These are phyloP conservation scores for Luehdorfia chinensis DNA, from an alignment of 1,140 invertebrate genomes.

Conservation along the genomic window DNA sequence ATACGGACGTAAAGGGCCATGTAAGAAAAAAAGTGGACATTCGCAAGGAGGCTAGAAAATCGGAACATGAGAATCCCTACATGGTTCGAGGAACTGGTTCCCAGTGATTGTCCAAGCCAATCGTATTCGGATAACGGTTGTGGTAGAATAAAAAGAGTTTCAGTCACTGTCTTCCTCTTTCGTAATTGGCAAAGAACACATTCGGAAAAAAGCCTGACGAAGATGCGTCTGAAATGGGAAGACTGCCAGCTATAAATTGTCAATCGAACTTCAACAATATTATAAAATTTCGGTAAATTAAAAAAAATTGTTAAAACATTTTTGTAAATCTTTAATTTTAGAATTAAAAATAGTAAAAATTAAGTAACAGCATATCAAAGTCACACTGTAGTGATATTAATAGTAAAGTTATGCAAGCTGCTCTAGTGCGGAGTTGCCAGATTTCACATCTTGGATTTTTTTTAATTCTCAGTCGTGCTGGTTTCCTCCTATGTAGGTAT, in stretches of 20 bases:
- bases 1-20: slow-evolving; percentile 32
- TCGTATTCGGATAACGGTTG: slow-evolving; percentile 54
- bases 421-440: too few relatives aligned
- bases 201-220: slow-evolving; percentile 57
- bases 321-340: too few relatives aligned
- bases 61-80: slow-evolving; percentile 47
- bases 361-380: too few relatives aligned
- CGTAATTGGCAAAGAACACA: slow-evolving; percentile 61
- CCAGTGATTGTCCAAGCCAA: slow-evolving; percentile 53
- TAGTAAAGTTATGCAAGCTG: too few relatives aligned
- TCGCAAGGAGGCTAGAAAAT: slow-evolving; percentile 59
- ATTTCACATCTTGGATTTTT: too few relatives aligned
- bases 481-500: too few relatives aligned
- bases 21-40: slow-evolving; percentile 52
- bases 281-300: too few relatives aligned
- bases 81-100: slow-evolving; percentile 47
- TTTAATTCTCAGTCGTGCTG: too few relatives aligned
- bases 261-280: slow-evolving; percentile 8
- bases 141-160: slow-evolving; percentile 35
- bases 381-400: too few relatives aligned
- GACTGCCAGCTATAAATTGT: slow-evolving; percentile 47
- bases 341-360: too few relatives aligned
- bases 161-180: slow-evolving; percentile 42
- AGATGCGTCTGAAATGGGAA: slow-evolving; percentile 58
- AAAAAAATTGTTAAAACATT: too few relatives aligned